Base-by-base conservation (phyloP, 2,113 vertebrate species). In the Erpornis zantholeuca region DNA sequence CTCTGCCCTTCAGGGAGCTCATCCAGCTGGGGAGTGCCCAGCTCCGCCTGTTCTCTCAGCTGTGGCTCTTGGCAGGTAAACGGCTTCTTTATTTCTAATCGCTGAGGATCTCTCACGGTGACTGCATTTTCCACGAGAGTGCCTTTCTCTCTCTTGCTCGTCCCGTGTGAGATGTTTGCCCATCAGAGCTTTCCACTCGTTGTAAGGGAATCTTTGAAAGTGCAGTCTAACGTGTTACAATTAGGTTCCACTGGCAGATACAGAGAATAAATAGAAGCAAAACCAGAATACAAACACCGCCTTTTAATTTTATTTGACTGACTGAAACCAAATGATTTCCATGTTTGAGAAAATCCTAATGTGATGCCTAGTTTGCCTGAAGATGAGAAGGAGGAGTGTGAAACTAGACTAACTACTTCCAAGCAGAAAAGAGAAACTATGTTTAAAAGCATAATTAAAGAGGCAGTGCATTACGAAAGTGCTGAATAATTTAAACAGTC, bases 391-490 rank as follows among this genome's bases (percentile, higher is more conserved):
- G 31, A 83, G 38, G 36, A 89, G 44, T 7, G 1, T 87, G 56
- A 94, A 95, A 94, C 94, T 79, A 65, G 88, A 94, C 75, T 35
- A 76, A 86, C 88, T 90, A 80, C 95, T 95, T 88, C 64, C 47
- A 71, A 71, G 68, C 64, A 93, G 83, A 92, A 83, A 70, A 77
- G 72, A 84, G 86, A 88, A 96, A 76, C 92, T 86, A 17, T 47
- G 49, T 83, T 96, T 96, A 84, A 93, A 92, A 96, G 79, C 64
- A 60, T 96, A 93, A 96, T 96, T 88, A 96, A 88, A 96, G 79
- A 86, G 65, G 68, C 53, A 96, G 50, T 13, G 35, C 66, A 69
- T 95, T 93, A 86, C 27, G 42, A 79, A 94, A 96, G 88, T 75
- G 68, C 83, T 95, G 89, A 95, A 70, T 93, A 96, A 96, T 94